These are phyloP conservation scores for Drosophila nigricruria DNA, from an alignment of 2,888 invertebrate genomes.

Conservation along the genomic window DNA sequence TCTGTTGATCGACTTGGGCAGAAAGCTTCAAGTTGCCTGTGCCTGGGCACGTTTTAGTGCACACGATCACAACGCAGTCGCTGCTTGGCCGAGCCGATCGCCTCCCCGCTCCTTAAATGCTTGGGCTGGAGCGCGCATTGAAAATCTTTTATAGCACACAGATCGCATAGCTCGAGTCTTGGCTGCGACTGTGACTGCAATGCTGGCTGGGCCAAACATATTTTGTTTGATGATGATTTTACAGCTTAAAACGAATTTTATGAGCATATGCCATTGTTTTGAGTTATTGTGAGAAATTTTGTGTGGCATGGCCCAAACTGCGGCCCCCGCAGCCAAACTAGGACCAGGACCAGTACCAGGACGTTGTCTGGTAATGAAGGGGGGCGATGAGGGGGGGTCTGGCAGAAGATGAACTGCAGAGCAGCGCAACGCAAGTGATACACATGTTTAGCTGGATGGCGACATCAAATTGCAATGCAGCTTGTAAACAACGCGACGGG, in stretches of 20 bases:
- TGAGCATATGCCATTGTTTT: constrained; percentile 83
- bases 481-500: constrained; percentile 47
- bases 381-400: no score
- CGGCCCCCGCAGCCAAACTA: constrained; percentile 12
- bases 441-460: constrained; percentile 83
- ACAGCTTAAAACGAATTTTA: constrained; percentile 85
- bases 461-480: constrained; percentile 77
- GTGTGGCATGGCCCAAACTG: constrained; percentile 47
- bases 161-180: constrained; percentile 43
- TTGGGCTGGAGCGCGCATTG: constrained; percentile 46
- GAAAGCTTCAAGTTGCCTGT: constrained; percentile 32
- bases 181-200: constrained; percentile 21
- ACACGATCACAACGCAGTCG: constrained; percentile 56
- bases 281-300: constrained; percentile 82
- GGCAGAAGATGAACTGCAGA: neutral
- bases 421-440: constrained; percentile 64
- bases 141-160: constrained; percentile 65
- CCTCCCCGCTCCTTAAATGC: constrained; percentile 6
- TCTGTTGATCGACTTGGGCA: constrained; percentile 46
- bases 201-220: constrained; percentile 64
- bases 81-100: neutral
- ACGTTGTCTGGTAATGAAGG: neutral
- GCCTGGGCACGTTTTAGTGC: constrained; percentile 63
- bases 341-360: constrained; percentile 8
- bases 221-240: constrained; percentile 83